Base-by-base conservation (phyloP, 2,113 vertebrate genomes). In the Eudyptes chrysolophus region DNA sequence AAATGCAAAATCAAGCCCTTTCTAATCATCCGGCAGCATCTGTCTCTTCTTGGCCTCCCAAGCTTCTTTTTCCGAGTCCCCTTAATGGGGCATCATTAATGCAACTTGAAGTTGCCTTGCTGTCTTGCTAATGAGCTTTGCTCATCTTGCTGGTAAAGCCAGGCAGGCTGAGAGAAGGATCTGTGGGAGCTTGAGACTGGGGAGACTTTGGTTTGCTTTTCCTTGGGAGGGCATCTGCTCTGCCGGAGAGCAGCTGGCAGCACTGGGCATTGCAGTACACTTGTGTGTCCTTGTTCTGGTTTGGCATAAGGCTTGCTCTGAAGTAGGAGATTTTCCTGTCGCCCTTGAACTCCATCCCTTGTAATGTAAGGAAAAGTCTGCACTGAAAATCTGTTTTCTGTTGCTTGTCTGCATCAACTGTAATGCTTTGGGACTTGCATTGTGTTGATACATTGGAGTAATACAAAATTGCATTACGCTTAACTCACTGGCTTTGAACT, bases 91-190 rank as follows among this genome's bases (percentile, higher is more conserved):
- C 58, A 66, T 90, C 84, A 27, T 92, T 97, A 89, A 81, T 87
- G 69, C 61, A 92, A 92, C 88, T 90, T 70, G 82, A 94, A 79
- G 89, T 87, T 87, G 77, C 42, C 52, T 87, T 72, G 3, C 44
- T 79, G 58, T 74, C 82, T 92, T 48, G 58, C 88, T 96, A 87
- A 94, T 79, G 78, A 96, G 94, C 75, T 92, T 94, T 65, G 57
- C 87, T 93, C 55, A 38, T 92, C 60, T 81, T 14, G 1, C 3
- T 90, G 58, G 9, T 40, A 49, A 40, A 94, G 32, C 55, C 84
- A 65, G 54, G 62, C 70, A 52, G 68, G 74, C 61, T 92, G 77
- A 82, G 93, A 74, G 70, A 60, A 55, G 72, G 65, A 48, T 85
- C 60, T 0, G 2, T 82, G 54, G 60, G 57, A 79, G 4, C 64